These are phyloP conservation scores for Urocitellus parryii DNA, from an alignment of 2,113 vertebrate genomes.

Conservation along the genomic window DNA sequence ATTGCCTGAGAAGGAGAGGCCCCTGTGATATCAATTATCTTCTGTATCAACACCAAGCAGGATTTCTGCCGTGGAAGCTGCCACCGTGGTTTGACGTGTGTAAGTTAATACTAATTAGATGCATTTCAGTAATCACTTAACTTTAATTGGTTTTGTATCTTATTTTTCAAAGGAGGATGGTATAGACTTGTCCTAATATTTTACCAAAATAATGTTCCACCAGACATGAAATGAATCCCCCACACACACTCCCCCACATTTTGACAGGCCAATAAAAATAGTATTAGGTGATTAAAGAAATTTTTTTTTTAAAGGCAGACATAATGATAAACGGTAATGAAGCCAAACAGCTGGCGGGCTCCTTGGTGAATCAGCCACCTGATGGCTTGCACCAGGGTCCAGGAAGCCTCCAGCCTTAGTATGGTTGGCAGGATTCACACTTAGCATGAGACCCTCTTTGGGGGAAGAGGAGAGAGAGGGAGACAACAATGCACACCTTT, in stretches of 20 bases:
- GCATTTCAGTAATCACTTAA: slow-evolving; percentile 80
- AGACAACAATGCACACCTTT: background rate
- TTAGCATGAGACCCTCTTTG: slow-evolving; percentile 32
- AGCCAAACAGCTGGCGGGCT: slow-evolving; percentile 83
- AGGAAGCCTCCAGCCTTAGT: slow-evolving; percentile 77
- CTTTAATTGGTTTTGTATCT: slow-evolving; percentile 85
- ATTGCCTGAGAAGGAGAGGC: slow-evolving; percentile 35
- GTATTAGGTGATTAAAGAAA: slow-evolving; percentile 83
- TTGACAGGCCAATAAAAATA: slow-evolving; percentile 86
- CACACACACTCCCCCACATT: slow-evolving; percentile 71
- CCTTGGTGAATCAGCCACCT: slow-evolving; percentile 86
- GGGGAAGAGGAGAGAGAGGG: background rate
- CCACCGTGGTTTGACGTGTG: slow-evolving; percentile 70
- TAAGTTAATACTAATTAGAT: slow-evolving; percentile 85
- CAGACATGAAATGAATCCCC: slow-evolving; percentile 81
- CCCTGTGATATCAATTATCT: slow-evolving; percentile 49
- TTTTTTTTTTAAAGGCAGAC: slow-evolving; percentile 66
- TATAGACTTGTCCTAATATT: slow-evolving; percentile 84
- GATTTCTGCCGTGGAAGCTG: slow-evolving; percentile 59
- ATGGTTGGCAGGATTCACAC: slow-evolving; percentile 67
- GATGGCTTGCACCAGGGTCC: slow-evolving; percentile 79
- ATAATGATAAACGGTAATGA: slow-evolving; percentile 86
- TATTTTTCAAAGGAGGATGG: slow-evolving; percentile 84
- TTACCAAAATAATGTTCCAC: slow-evolving; percentile 80
- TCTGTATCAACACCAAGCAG: slow-evolving; percentile 65